phyloP scores from a whole-genome alignment of 2,797 vertebrate species.

The Caiman crocodilus region DNA sequence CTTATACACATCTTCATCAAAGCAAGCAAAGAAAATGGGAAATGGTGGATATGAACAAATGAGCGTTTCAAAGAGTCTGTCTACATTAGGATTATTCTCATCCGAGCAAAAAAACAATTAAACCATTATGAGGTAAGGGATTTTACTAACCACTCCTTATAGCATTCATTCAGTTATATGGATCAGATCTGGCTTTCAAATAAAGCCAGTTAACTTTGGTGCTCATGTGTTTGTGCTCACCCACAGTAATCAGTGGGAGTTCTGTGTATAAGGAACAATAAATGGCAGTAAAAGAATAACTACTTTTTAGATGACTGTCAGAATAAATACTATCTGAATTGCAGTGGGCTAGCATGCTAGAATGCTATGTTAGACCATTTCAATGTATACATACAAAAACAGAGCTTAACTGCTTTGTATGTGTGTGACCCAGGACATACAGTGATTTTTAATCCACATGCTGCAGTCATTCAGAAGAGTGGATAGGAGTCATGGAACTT shows the following conservation, averaged over 20 bases:
- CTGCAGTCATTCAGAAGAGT: neutral
- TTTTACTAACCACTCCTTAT: constrained; percentile 56
- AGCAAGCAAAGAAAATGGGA: constrained; percentile 14
- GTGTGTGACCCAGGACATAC: constrained; percentile 35
- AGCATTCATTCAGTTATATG: constrained; percentile 46
- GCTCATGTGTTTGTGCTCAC: constrained; percentile 48
- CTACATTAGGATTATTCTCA: constrained; percentile 38
- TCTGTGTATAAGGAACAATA: constrained; percentile 44
- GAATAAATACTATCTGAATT: constrained; percentile 38
- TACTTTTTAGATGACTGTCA: constrained; percentile 33
- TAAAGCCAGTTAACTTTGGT: constrained; percentile 48
- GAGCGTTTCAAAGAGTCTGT: neutral
- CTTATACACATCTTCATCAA: neutral
- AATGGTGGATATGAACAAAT: neutral
- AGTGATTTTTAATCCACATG: neutral
- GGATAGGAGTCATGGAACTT: constrained; percentile 27
- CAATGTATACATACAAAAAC: neutral
- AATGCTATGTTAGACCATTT: neutral
- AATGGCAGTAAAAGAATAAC: constrained; percentile 45
- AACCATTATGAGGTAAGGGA: neutral
- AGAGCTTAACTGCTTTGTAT: constrained; percentile 41
- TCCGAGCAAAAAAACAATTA: no score
- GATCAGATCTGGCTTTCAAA: neutral
- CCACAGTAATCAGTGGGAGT: neutral
- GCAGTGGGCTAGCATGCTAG: neutral